A percentile compares a stretch with the other conserved stretches of the same genome.
These are phyloP conservation scores for Potamilus streckersoni DNA, from an alignment of 1,140 invertebrate species.

Conservation along the genomic window DNA sequence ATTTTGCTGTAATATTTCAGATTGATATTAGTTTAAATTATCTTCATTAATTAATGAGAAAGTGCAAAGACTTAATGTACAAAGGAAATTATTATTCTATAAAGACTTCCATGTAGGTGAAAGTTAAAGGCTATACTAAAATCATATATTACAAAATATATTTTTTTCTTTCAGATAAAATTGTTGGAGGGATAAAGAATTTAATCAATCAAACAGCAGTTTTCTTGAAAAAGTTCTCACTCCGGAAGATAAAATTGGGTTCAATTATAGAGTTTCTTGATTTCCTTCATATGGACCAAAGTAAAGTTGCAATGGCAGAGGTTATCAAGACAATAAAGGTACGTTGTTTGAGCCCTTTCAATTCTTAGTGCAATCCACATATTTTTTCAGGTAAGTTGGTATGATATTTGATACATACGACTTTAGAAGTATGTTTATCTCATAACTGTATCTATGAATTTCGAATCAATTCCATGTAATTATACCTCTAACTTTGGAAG, in stretches of 20 bases:
- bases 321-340: conserved; percentile 36
- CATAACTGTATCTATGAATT: background rate
- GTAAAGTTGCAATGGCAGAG: conserved; percentile 22
- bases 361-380: too few species aligned
- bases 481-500: background rate
- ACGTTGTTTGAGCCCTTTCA: background rate
- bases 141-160: too few species aligned
- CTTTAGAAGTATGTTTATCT: background rate
- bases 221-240: conserved; percentile 28
- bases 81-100: too few species aligned
- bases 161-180: too few species aligned
- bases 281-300: conserved; percentile 21
- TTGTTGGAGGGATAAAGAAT: too few species aligned
- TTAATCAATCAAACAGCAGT: background rate
- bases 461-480: background rate
- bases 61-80: too few species aligned
- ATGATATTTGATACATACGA: background rate
- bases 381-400: too few species aligned
- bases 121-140: too few species aligned
- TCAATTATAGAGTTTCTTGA: conserved; percentile 25
- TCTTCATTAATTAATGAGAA: too few species aligned
- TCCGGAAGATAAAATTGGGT: conserved; percentile 31
- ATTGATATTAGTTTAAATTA: too few species aligned
- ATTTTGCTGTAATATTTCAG: too few species aligned
- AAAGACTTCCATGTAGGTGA: too few species aligned